phyloP scores from a whole-genome alignment of 2,113 vertebrate genomes.

The Gymnocephalus cernua region DNA sequence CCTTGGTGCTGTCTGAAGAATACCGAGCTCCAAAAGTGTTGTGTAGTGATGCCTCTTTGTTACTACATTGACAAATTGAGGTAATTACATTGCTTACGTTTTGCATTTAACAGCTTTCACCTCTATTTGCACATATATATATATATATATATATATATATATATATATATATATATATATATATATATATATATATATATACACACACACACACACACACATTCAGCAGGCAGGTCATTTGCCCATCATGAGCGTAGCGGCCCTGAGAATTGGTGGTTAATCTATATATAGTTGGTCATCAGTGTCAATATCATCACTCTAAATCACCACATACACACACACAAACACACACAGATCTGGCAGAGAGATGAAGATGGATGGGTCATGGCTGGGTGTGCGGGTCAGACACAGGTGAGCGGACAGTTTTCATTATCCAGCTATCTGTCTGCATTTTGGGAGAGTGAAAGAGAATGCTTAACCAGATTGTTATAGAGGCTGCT shows the following conservation, averaged over 20 bases:
- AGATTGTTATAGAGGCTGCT: neutral
- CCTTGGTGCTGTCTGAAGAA: neutral
- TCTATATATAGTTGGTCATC: slow-evolving; percentile 64
- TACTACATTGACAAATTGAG: neutral
- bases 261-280: slow-evolving; percentile 47
- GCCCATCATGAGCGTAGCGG: slow-evolving; percentile 13
- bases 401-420: slow-evolving; percentile 72
- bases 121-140: neutral
- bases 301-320: slow-evolving; percentile 49
- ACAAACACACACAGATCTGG: slow-evolving; percentile 12
- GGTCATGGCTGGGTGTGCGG: slow-evolving; percentile 42
- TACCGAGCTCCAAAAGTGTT: no score
- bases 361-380: slow-evolving; percentile 58
- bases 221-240: slow-evolving; percentile 26
- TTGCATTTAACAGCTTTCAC: neutral
- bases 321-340: slow-evolving; percentile 29
- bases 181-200: no score
- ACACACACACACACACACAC: neutral
- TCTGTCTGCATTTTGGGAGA: slow-evolving; percentile 30
- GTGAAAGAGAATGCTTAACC: neutral
- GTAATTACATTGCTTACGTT: no score
- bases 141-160: no score
- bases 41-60: neutral
- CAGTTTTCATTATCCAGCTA: slow-evolving; percentile 41
- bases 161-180: no score